These are phyloP conservation scores for Paraplagusia blochii DNA, from an alignment of 2,113 vertebrate species.

Conservation along the genomic window DNA sequence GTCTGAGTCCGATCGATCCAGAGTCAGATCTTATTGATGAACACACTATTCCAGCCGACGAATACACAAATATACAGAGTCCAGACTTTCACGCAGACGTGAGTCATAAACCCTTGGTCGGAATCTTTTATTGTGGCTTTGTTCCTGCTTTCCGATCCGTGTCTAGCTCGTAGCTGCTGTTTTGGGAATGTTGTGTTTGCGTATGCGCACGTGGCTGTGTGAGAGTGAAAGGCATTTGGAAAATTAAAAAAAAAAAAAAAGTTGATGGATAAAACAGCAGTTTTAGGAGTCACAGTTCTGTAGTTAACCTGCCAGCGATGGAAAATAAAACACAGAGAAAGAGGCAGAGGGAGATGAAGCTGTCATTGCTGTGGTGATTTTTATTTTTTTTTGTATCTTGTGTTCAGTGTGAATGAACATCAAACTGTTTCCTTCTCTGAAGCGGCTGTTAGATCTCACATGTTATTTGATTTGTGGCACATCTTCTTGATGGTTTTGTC, in stretches of 20 bases:
- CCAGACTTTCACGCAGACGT: slow-evolving; percentile 29
- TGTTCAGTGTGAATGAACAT: slow-evolving; percentile 14
- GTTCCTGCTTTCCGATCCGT: slow-evolving; percentile 34
- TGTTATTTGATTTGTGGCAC: slow-evolving; percentile 8
- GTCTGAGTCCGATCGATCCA: slow-evolving; percentile 60
- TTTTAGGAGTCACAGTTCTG: slow-evolving; percentile 39
- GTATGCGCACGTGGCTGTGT: slow-evolving; percentile 13
- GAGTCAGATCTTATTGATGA: slow-evolving; percentile 55
- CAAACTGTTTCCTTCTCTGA: slow-evolving; percentile 9
- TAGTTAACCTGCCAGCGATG: slow-evolving; percentile 46
- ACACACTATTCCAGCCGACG: slow-evolving; percentile 51
- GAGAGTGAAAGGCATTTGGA: slow-evolving; percentile 16
- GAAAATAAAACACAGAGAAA: slow-evolving; percentile 22
- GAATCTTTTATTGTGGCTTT: slow-evolving; percentile 46
- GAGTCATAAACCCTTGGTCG: slow-evolving; percentile 38
- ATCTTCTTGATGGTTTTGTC: not conserved
- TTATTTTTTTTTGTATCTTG: not conserved
- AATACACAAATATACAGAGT: slow-evolving; percentile 10
- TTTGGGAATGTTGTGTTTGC: slow-evolving; percentile 18
- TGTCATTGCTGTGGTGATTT: not conserved
- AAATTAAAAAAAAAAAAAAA: slow-evolving; percentile 23
- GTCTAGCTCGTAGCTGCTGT: slow-evolving; percentile 25
- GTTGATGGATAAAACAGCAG: slow-evolving; percentile 35
- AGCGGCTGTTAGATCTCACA: not conserved
- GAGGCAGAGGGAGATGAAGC: slow-evolving; percentile 16